Conservation (phyloP, 2,113 vertebrate species). For the Stigmatopora nigra region DNA sequence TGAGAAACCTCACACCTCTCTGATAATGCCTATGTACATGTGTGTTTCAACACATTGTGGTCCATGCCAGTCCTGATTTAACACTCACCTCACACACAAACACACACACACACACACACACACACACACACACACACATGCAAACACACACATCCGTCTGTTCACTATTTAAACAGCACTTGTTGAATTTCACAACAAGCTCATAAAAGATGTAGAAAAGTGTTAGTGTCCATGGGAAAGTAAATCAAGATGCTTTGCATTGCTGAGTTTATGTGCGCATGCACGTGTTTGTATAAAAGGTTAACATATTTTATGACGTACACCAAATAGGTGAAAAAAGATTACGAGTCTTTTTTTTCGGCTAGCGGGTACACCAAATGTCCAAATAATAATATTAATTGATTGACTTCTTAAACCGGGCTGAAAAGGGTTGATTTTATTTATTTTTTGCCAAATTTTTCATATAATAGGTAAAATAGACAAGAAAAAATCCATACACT, state of each 20-base stretch:
- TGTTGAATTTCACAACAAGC: slow-evolving; percentile 75
- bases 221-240: slow-evolving; percentile 46
- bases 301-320: slow-evolving; percentile 31
- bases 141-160: slow-evolving; percentile 37
- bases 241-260: slow-evolving; percentile 53
- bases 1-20: slow-evolving; percentile 46
- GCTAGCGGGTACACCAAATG: too few species aligned
- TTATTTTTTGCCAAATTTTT: too few species aligned
- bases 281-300: slow-evolving; percentile 52
- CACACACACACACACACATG: slow-evolving; percentile 23
- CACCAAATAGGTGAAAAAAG: slow-evolving; percentile 27
- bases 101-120: slow-evolving; percentile 17
- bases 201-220: slow-evolving; percentile 51
- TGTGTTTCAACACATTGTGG: slow-evolving; percentile 30
- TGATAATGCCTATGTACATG: slow-evolving; percentile 50
- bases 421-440: too few species aligned
- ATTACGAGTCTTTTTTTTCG: too few species aligned
- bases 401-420: too few species aligned
- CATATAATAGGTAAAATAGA: too few species aligned
- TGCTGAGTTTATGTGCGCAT: slow-evolving; percentile 7
- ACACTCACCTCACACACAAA: slow-evolving; percentile 31
- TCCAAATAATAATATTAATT: too few species aligned
- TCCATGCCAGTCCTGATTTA: slow-evolving; percentile 51
- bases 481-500: too few species aligned
- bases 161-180: slow-evolving; percentile 59